Evolutionary conservation across 2,888 invertebrate species (phyloP), one percentile per base, ranked within the genome.

Genomic region (Epistrophe eligans): DNA sequence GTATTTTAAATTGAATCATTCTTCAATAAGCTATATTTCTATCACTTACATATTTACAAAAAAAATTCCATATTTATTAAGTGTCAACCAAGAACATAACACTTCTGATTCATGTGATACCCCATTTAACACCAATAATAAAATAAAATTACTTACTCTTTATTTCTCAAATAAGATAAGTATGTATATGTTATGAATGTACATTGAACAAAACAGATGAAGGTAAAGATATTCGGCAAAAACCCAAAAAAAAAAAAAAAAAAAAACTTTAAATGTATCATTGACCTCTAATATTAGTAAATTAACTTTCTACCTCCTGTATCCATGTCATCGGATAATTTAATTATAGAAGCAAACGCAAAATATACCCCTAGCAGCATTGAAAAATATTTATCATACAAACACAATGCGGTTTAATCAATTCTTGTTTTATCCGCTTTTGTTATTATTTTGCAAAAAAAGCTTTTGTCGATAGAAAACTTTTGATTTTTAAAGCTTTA

Each of bases 331-430:
- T 48, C 17, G 11, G 5, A 67, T 67, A 50, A 67, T 50, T 67
- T 50, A 67, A 67, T 67, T 35, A 66, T 66, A 66, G 66, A 67
- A 62, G 3, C 43, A 19, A 17, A 62, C 62, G 40, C 60, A 60
- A 62, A 62, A 62, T 43, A 15, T n/a, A 62, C 62, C 62, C 19
- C 24, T 15, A 15, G n/a, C n/a, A 15, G 24, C n/a, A 35, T 58
- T 9, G 8, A 32, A 55, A 32, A 35, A 35, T 17, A 58, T 58
- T 58, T 58, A 62, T 62, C 62, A 62, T 3, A 62, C 15, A 62
- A 62, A 43, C 48, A 50, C 28, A 67, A 50, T 28, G 45, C 35
- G 38, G 50, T 67, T 15, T 50, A 50, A 48, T 66, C 48, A 48
- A 35, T 67, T 67, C 50, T 67, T 35, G 48, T 67, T 67, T 45